Percentiles rank a stretch among this genome's conserved stretches.
Conservation (phyloP, 2,797 vertebrate species). For the Myotis myotis region DNA sequence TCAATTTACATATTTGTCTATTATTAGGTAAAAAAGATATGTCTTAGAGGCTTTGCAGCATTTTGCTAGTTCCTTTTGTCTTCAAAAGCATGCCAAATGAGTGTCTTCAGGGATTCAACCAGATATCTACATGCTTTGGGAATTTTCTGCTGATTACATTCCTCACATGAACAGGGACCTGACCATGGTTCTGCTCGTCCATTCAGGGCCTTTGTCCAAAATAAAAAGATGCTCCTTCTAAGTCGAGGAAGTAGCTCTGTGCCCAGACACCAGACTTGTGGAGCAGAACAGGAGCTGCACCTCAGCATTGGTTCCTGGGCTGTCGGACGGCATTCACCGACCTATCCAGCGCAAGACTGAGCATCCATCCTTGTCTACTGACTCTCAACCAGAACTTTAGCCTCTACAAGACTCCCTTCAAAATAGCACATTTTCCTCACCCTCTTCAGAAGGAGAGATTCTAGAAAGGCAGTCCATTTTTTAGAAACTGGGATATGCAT, state of each 20-base stretch:
- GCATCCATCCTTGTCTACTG: not conserved
- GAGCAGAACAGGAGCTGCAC: not conserved
- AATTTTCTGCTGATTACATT: conserved; percentile 29
- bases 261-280: not conserved
- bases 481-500: not conserved
- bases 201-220: conserved; percentile 15
- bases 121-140: not conserved
- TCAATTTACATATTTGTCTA: too few species aligned
- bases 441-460: not conserved
- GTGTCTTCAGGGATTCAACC: not conserved
- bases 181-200: not conserved
- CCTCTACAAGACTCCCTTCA: not conserved
- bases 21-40: not conserved
- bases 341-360: not conserved
- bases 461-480: not conserved
- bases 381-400: not conserved
- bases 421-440: not conserved
- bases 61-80: not conserved
- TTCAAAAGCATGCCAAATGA: conserved; percentile 4
- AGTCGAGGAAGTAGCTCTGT: not conserved
- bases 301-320: not conserved
- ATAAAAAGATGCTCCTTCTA: conserved; percentile 15
- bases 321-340: not conserved
- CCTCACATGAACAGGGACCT: not conserved
- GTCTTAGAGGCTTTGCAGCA: not conserved